Evolutionary conservation across 2,113 vertebrate species (phyloP), one percentile per base, ranked within the genome.

Genomic region (Diglossa brunneiventris): DNA sequence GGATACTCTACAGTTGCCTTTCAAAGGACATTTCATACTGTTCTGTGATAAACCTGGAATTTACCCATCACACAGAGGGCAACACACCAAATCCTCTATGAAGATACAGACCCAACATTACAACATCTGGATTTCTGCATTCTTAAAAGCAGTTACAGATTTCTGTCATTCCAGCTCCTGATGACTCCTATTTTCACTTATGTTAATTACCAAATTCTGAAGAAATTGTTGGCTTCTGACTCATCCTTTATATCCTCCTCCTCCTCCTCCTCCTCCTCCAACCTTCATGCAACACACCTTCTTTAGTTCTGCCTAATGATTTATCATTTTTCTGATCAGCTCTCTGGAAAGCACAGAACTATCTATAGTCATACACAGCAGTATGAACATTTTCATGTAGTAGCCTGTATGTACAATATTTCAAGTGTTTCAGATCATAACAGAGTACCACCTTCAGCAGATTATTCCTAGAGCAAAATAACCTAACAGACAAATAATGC

Each of bases 171-270:
- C 49, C 50, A 63, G 44, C 66, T 75, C 49, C 47, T 67, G 76
- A 56, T 93, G 79, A 93, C 83, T 94, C 44, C 20, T 46, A 75
- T 75, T 96, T 76, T 92, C 58, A 58, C 11, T 91, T 80, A 70
- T 70, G 59, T 21, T 95, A 67, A 70, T 50, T 74, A 83, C 10
- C 46, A 55, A 53, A 93, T 93, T 96, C 91, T 89, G 76, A 94
- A 93, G 94, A 96, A 93, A 31, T 80, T 44, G 30, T 44, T 85
- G 87, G 50, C 68, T 94, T 94, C 78, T 97, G 92, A 96, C 44
- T 95, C 83, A 96, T 42, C n/a, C 66, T 84, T 68, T 37, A 83
- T 52, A 47, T 42, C 31, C 19, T 55, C 52, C 42, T 52, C 89
- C 73, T 79, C 75, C 83, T 68, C 70, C 72, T 87, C 79, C 89